phyloP scores from a whole-genome alignment of 1,140 invertebrate genomes.

The Magallana angulata region DNA sequence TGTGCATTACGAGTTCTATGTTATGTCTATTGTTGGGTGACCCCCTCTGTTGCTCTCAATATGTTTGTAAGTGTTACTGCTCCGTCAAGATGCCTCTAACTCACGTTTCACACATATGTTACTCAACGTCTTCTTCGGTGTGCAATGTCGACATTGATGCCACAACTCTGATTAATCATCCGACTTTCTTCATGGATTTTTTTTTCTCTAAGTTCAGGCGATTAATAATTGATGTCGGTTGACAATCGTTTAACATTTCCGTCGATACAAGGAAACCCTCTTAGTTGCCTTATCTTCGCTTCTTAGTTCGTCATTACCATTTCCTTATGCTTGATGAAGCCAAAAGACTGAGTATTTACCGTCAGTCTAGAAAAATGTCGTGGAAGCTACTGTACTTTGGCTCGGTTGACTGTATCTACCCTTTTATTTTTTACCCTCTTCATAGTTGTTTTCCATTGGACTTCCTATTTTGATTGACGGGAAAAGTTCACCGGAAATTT shows the following conservation, averaged over 20 bases:
- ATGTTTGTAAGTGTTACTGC: not conserved
- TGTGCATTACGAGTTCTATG: too few species aligned
- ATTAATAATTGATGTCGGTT: not conserved
- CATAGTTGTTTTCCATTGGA: not conserved
- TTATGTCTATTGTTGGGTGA: too few species aligned
- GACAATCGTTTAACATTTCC: not conserved
- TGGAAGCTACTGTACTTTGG: too few species aligned
- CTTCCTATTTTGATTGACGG: slow-evolving; percentile 15
- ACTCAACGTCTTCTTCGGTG: not conserved
- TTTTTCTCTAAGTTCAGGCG: not conserved
- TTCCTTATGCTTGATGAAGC: too few species aligned
- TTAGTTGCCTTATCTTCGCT: too few species aligned
- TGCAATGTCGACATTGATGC: not conserved
- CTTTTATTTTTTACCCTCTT: too few species aligned
- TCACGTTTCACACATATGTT: not conserved
- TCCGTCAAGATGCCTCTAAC: not conserved
- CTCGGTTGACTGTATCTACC: too few species aligned
- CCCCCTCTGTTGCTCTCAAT: not conserved
- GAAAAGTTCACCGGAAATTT: slow-evolving; percentile 9
- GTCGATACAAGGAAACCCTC: too few species aligned
- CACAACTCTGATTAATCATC: not conserved
- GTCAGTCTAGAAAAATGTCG: too few species aligned
- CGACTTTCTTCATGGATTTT: slow-evolving; percentile 5
- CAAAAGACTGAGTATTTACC: too few species aligned
- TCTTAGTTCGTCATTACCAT: too few species aligned